Evolutionary conservation across 1,140 invertebrate genomes (phyloP), one percentile per base, ranked within the genome.

Genomic region (Trissolcus basalis): DNA sequence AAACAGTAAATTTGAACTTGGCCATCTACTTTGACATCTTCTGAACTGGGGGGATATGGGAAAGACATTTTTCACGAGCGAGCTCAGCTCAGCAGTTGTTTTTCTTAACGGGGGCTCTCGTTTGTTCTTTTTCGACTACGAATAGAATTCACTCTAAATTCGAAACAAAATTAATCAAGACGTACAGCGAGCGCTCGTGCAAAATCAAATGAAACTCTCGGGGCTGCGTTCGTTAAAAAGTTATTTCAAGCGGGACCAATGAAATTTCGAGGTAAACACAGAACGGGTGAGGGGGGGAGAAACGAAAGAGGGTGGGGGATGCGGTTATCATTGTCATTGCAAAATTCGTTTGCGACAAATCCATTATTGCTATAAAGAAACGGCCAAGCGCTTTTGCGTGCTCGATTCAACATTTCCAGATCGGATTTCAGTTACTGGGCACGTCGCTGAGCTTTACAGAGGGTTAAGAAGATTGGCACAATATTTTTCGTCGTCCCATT

Each of bases 81-180:
- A n/a, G n/a, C n/a, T n/a, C n/a, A n/a, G n/a, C n/a, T n/a, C n/a
- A 11, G 59, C 59, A 51, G 44, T 65, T 67, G 44, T 45, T 59
- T 81, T 69, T 79, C 79, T 82, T 79, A 73, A 61, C 71, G 77
- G 77, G 72, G 51, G 74, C 73, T 58, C 14, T 45, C 7, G 5
- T 8, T 8, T 8, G 10, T 27, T 80, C n/a, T n/a, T n/a, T n/a
- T n/a, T n/a, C 82, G 77, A 81, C 74, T 83, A 84, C 82, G 64
- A 74, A 77, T 81, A 83, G 85, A 83, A 77, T 84, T 82, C 85
- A 86, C 85, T 87, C 84, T 86, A 86, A 86, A 86, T 87, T 87
- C 83, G 82, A 87, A 86, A 87, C 82, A 77, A 85, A 83, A 83
- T 77, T 65, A 74, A 77, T 75, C 72, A 64, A 58, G 45, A 47